phyloP scores from a whole-genome alignment of 2,888 invertebrate species.

The Mylabris sibirica region DNA sequence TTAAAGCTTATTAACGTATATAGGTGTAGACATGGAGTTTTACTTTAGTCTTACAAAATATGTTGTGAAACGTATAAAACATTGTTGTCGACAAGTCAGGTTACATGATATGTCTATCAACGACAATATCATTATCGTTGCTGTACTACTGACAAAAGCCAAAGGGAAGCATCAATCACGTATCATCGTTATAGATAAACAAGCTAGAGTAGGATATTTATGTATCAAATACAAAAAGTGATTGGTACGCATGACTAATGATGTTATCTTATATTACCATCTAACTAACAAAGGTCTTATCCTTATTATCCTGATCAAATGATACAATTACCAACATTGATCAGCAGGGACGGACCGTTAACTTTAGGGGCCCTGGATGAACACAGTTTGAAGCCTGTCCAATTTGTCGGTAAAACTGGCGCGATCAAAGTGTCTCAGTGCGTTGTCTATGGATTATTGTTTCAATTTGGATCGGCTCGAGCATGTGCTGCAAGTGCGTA shows the following conservation, averaged over 20 bases:
- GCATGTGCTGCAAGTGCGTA: too few species aligned
- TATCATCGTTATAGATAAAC: conserved; percentile 49
- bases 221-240: conserved; percentile 44
- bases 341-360: neutral
- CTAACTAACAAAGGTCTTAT: conserved; percentile 1
- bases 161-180: conserved; percentile 52
- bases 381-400: too few species aligned
- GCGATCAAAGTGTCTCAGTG: too few species aligned
- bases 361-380: too few species aligned
- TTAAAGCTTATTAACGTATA: neutral
- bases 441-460: too few species aligned
- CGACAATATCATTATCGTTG: conserved; percentile 46
- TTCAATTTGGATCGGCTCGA: too few species aligned
- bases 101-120: conserved; percentile 46
- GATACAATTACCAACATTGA: neutral
- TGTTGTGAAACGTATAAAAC: conserved; percentile 22
- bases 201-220: conserved; percentile 37
- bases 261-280: conserved; percentile 38
- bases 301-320: neutral
- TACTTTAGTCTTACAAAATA: neutral
- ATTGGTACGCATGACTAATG: conserved; percentile 41
- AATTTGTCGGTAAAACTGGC: too few species aligned
- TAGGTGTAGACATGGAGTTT: neutral
- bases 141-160: conserved; percentile 46
- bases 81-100: conserved; percentile 33